These are phyloP conservation scores for Lasioglossum pauxillum DNA, from an alignment of 2,888 invertebrate species.

Conservation along the genomic window DNA sequence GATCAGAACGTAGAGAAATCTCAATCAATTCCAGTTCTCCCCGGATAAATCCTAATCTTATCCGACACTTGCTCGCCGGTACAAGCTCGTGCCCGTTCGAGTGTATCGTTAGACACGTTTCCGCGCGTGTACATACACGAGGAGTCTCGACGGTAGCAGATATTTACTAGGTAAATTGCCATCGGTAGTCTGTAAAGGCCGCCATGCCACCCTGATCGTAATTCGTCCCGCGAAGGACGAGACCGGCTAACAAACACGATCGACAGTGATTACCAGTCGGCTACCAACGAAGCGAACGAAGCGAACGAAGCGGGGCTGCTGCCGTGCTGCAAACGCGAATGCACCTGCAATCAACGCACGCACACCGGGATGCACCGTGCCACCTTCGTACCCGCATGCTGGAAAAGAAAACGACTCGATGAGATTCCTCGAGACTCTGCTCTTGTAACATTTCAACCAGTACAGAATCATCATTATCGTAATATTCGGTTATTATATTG, in stretches of 20 bases:
- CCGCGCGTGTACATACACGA: conserved; percentile 8
- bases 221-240: conserved; percentile 61
- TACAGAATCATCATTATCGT: not conserved
- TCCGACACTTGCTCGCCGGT: not conserved
- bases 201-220: conserved; percentile 54
- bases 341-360: conserved; percentile 66
- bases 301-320: conserved; percentile 4
- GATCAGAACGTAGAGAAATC: not conserved
- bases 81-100: conserved; percentile 4
- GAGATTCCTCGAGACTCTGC: not conserved
- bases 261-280: conserved; percentile 66
- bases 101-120: conserved; percentile 3
- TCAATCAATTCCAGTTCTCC: conserved; percentile 4
- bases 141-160: not conserved
- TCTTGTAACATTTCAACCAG: not conserved
- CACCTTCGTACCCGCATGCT: conserved; percentile 35
- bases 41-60: conserved; percentile 36
- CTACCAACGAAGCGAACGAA: conserved; percentile 23
- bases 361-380: conserved; percentile 12
- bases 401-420: conserved; percentile 13
- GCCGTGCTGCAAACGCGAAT: conserved; percentile 24
- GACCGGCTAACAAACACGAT: conserved; percentile 70
- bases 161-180: conserved; percentile 33
- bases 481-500: not conserved
- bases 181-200: conserved; percentile 26